These are phyloP conservation scores for Pseudoips prasinana DNA, from an alignment of 2,888 invertebrate species.

Conservation along the genomic window DNA sequence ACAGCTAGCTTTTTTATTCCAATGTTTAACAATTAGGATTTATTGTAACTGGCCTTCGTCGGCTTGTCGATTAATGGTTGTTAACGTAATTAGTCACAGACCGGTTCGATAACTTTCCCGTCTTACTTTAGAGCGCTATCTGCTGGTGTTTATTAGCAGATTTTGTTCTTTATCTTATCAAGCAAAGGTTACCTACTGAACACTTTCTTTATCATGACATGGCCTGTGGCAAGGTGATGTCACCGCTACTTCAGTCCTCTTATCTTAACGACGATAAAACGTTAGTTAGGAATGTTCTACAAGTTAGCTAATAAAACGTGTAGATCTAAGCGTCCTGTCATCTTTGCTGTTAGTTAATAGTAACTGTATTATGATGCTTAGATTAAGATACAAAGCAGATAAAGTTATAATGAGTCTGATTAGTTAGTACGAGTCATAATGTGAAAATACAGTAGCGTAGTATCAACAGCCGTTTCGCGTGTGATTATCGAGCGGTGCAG, in stretches of 20 bases:
- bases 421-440: too few relatives aligned
- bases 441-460: constrained; percentile 1
- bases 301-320: constrained; percentile 44
- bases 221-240: constrained; percentile 68
- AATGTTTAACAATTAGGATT: constrained; percentile 38
- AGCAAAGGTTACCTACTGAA: constrained; percentile 64
- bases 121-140: constrained; percentile 18
- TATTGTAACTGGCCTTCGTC: constrained; percentile 30
- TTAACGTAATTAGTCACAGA: constrained; percentile 39
- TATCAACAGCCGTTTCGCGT: constrained; percentile 49
- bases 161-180: constrained; percentile 56
- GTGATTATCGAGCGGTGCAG: constrained; percentile 48
- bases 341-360: constrained; percentile 27
- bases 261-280: constrained; percentile 72
- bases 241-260: constrained; percentile 64
- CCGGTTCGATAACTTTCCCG: constrained; percentile 28
- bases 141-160: constrained; percentile 49
- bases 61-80: constrained; percentile 32
- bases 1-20: constrained; percentile 45
- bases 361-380: constrained; percentile 13
- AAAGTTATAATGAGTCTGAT: not conserved
- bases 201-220: constrained; percentile 70
- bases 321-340: constrained; percentile 36
- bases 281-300: constrained; percentile 63
- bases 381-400: constrained; percentile 5